phyloP scores from a whole-genome alignment of 2,113 vertebrate genomes.

The Shinisaurus crocodilurus region DNA sequence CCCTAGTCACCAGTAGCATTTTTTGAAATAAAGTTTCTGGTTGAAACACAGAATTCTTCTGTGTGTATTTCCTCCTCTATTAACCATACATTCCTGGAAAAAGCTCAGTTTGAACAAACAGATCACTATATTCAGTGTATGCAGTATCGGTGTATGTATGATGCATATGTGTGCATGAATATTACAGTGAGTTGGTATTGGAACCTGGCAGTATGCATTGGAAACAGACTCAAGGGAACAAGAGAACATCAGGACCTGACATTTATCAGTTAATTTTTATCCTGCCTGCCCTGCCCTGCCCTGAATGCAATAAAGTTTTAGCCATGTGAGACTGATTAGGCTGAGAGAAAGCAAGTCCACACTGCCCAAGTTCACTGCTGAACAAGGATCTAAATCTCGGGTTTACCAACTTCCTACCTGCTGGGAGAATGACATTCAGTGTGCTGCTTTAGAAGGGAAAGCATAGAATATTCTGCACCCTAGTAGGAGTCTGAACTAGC shows the following conservation, averaged over 20 bases:
- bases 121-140: not conserved
- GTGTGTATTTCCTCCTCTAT: not conserved
- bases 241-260: not conserved
- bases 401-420: not conserved
- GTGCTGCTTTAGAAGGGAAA: not conserved
- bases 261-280: not conserved
- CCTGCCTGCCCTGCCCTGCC: not conserved
- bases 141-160: not conserved
- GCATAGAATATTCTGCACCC: not conserved
- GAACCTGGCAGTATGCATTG: not conserved
- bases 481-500: not conserved
- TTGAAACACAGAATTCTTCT: conserved; percentile 2
- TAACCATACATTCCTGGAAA: not conserved
- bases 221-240: not conserved
- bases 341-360: not conserved
- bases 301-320: not conserved
- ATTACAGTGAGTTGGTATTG: not conserved
- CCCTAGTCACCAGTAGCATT: conserved; percentile 27
- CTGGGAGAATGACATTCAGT: not conserved
- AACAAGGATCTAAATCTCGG: not conserved
- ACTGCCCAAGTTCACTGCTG: not conserved
- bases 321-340: not conserved
- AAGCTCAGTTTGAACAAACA: not conserved
- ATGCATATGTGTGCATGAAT: not conserved
- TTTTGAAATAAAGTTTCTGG: conserved; percentile 44